These are phyloP conservation scores for Acanthurus tractus DNA, from an alignment of 2,797 vertebrate species.

Conservation along the genomic window DNA sequence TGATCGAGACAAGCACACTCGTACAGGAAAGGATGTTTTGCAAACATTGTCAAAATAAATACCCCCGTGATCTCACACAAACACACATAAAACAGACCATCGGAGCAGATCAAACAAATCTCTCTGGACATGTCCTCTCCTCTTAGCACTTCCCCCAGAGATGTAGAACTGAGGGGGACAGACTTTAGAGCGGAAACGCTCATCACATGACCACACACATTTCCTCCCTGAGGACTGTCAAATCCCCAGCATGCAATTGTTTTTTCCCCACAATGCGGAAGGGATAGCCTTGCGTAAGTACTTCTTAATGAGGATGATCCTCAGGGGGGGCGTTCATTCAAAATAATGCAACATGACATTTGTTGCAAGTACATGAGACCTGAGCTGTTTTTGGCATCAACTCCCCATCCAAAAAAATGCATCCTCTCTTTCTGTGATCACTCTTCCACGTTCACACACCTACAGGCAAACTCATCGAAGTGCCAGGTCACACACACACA, in stretches of 20 bases:
- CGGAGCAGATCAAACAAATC: conserved; percentile 72
- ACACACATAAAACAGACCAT: conserved; percentile 33
- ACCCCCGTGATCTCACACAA: conserved; percentile 41
- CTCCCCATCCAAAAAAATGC: conserved; percentile 31
- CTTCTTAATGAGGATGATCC: conserved; percentile 75
- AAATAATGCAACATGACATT: conserved; percentile 79
- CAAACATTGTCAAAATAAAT: conserved; percentile 33
- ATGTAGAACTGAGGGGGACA: conserved; percentile 45
- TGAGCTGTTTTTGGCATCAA: conserved; percentile 71
- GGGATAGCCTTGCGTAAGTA: conserved; percentile 72
- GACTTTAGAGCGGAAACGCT: conserved; percentile 60
- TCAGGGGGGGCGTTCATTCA: conserved; percentile 50
- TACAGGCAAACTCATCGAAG: conserved; percentile 25
- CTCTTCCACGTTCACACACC: conserved; percentile 42
- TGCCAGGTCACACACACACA: conserved; percentile 18
- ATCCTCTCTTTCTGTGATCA: conserved; percentile 26
- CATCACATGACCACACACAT: conserved; percentile 62
- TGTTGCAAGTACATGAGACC: conserved; percentile 74
- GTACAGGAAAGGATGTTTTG: conserved; percentile 26
- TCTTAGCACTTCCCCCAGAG: conserved; percentile 29
- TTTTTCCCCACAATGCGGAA: conserved; percentile 57
- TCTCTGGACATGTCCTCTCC: conserved; percentile 67
- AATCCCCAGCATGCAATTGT: conserved; percentile 58
- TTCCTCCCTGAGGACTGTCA: conserved; percentile 64
- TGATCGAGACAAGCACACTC: conserved; percentile 23